Percentiles rank a stretch among this genome's conserved stretches.
phyloP scores from a whole-genome alignment of 2,113 vertebrate species.

The Rhabdornis inornatus region DNA sequence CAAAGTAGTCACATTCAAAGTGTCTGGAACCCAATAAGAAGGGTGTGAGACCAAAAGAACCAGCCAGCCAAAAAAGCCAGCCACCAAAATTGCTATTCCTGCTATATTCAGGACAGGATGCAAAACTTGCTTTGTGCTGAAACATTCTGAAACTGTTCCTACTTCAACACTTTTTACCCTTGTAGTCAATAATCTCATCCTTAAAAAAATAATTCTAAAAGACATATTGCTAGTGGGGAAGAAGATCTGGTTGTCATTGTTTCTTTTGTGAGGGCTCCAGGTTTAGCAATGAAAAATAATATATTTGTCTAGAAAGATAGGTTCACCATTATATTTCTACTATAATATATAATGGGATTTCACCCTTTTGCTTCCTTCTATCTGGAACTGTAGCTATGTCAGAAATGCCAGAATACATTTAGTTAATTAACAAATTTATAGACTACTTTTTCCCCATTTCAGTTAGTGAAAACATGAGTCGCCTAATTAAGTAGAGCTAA shows the following conservation, averaged over 20 bases:
- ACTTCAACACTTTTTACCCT: not conserved
- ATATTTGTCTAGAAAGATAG: not conserved
- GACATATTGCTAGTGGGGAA: not conserved
- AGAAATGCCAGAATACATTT: not conserved
- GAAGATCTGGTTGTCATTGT: not conserved
- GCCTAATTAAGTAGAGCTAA: constrained; percentile 18
- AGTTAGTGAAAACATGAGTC: not conserved
- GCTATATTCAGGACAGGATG: not conserved
- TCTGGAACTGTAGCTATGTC: not conserved
- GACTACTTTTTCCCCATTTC: not conserved
- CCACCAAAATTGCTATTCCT: not conserved
- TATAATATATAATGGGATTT: not conserved
- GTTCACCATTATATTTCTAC: not conserved
- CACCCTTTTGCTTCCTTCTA: not conserved
- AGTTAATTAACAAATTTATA: constrained; percentile 24
- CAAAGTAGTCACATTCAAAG: not conserved
- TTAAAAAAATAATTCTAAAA: not conserved
- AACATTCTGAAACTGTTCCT: not conserved
- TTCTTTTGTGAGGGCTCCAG: not conserved
- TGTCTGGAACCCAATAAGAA: not conserved
- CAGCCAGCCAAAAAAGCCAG: not conserved
- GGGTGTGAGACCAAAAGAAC: not conserved
- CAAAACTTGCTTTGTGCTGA: not conserved
- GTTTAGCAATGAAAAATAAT: not conserved
- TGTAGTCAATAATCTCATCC: not conserved